These are phyloP conservation scores for Erebia palarica DNA, from an alignment of 2,888 invertebrate genomes.

Conservation along the genomic window DNA sequence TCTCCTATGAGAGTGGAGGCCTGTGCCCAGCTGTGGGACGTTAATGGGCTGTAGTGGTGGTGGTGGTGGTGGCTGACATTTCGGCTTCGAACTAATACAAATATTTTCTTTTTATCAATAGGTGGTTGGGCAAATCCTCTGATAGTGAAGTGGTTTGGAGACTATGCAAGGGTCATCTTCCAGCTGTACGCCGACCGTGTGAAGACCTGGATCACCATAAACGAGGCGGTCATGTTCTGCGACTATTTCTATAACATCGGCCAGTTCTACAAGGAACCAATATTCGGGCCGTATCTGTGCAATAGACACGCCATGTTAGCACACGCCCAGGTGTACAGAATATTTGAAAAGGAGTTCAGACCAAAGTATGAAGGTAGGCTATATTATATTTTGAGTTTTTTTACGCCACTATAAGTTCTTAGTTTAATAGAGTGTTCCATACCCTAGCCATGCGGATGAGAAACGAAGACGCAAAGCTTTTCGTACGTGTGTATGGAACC, in stretches of 20 bases:
- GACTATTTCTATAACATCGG: slow-evolving; percentile 63
- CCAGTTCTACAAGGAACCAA: slow-evolving; percentile 54
- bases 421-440: no score
- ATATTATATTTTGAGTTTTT: not conserved
- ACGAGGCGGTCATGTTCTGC: slow-evolving; percentile 82
- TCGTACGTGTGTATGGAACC: no score
- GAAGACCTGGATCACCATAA: slow-evolving; percentile 86
- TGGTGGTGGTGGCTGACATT: no score
- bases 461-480: no score
- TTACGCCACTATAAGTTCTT: no score
- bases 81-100: no score
- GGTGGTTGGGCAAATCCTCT: slow-evolving; percentile 85
- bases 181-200: slow-evolving; percentile 82
- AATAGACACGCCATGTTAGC: slow-evolving; percentile 85
- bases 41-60: no score
- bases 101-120: slow-evolving; percentile 67
- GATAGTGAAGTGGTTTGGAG: slow-evolving; percentile 82
- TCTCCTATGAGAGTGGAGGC: no score
- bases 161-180: slow-evolving; percentile 80
- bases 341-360: slow-evolving; percentile 80
- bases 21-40: no score
- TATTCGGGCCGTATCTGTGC: slow-evolving; percentile 80
- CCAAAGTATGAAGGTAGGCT: slow-evolving; percentile 70
- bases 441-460: no score
- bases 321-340: slow-evolving; percentile 83